phyloP scores from a whole-genome alignment of 2,113 vertebrate species.

The Serilophus lunatus region DNA sequence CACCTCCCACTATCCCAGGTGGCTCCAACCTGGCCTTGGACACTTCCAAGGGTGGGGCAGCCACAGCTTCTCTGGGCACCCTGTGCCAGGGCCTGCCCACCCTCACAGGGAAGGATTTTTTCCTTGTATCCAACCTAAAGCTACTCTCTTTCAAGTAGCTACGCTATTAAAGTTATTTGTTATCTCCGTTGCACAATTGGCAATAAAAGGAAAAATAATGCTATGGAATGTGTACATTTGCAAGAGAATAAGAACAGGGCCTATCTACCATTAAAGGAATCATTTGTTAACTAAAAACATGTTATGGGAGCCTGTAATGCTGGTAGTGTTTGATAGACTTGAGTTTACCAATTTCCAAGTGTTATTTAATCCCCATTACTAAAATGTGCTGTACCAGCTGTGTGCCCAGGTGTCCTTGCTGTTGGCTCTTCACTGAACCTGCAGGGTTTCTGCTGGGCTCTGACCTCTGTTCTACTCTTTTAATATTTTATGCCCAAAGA shows the following conservation, averaged over 20 bases:
- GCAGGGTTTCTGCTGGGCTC: neutral
- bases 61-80: neutral
- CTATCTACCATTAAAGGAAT: neutral
- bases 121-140: too few relatives aligned
- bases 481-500: neutral
- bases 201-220: neutral
- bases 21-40: neutral
- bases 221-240: neutral
- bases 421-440: neutral
- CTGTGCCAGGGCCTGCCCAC: neutral
- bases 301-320: neutral
- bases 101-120: accelerated
- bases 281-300: neutral
- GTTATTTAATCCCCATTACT: neutral
- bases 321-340: neutral
- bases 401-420: neutral
- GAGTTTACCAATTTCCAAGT: neutral
- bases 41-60: neutral
- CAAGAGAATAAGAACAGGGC: neutral
- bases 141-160: neutral
- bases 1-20: accelerated
- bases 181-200: neutral
- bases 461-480: neutral
- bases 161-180: neutral
- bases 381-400: neutral